Conservation (phyloP, 2,113 vertebrate species). For the Gnathonemus echidnorhynchus region DNA sequence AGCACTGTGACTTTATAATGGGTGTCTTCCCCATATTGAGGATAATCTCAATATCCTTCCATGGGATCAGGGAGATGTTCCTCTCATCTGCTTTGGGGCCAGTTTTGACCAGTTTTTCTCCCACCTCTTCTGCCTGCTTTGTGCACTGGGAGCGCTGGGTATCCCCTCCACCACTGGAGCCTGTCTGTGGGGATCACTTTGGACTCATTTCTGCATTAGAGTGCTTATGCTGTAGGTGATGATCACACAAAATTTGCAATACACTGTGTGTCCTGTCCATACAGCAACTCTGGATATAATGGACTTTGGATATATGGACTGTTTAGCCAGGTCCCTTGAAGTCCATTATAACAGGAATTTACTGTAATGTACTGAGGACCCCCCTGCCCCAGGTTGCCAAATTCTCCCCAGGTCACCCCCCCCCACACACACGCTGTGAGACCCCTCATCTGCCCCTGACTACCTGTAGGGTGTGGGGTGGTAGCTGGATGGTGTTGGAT, state of each 20-base stretch:
- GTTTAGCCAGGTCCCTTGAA: too few species aligned
- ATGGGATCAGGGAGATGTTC: slow-evolving; percentile 1
- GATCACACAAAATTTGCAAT: not conserved
- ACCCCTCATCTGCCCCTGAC: not conserved
- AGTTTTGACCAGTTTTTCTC: not conserved
- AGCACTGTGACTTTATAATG: slow-evolving; percentile 22
- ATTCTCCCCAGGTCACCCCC: not conserved
- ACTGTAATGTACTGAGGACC: not conserved
- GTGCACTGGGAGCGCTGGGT: not conserved
- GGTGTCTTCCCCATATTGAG: slow-evolving; percentile 20
- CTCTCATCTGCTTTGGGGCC: not conserved
- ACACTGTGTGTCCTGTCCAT: too few species aligned
- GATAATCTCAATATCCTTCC: slow-evolving; percentile 36
- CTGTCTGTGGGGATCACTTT: not conserved
- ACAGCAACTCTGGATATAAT: too few species aligned
- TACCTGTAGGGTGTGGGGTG: not conserved
- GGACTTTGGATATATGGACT: too few species aligned
- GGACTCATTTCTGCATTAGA: not conserved
- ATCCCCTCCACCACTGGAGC: not conserved
- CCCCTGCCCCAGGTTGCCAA: not conserved
- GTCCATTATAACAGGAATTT: too few species aligned
- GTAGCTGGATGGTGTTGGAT: not conserved
- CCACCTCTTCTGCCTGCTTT: not conserved
- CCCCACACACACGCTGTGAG: too few species aligned
- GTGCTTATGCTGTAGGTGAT: not conserved